Base-by-base conservation (phyloP, 2,888 invertebrate species). In the Eulithis testata region DNA sequence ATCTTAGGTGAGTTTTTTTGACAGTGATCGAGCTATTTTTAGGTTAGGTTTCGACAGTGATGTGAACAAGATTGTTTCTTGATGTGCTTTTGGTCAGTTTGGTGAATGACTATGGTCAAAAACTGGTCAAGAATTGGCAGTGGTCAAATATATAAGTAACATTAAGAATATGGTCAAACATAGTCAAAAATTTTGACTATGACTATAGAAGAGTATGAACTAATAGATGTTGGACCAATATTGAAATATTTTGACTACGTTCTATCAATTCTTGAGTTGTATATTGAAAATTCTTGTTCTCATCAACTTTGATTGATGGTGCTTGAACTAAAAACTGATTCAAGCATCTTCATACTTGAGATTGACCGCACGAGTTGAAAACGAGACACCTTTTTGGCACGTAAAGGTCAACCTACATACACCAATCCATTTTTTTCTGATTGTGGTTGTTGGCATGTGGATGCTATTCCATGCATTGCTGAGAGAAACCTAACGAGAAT, bases 1-100 rank as follows among this genome's bases (percentile, higher is more conserved):
- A 97, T 83, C 85, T 96, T 80, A 96, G 97, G 97, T 97, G 81
- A 87, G 94, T 84, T 47, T n/a, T n/a, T n/a, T n/a, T n/a, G n/a
- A n/a, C n/a, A n/a, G n/a, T n/a, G n/a, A n/a, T n/a, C n/a, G n/a
- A n/a, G n/a, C n/a, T n/a, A 54, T 12, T 49, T 49, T 9, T 21
- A 47, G 47, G 21, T 21, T 11, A 21, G 21, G 21, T 11, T 40
- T 21, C 4, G 11, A 21, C 21, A 21, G 14, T 49, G 49, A n/a
- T 21, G 3, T 49, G 49, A 49, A 49, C 49, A 21, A 49, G 49
- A 21, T 49, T 21, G 2, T 49, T 49, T 8, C 11, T 3, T 3
- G 11, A 31, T 31, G 31, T 31, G 31, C 1, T 49, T 21, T 49
- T 49, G 49, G 49, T 9, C 21, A 9, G 9, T 21, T n/a, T 44